Conservation (phyloP, 2,113 vertebrate species). For the Centropus bengalensis region DNA sequence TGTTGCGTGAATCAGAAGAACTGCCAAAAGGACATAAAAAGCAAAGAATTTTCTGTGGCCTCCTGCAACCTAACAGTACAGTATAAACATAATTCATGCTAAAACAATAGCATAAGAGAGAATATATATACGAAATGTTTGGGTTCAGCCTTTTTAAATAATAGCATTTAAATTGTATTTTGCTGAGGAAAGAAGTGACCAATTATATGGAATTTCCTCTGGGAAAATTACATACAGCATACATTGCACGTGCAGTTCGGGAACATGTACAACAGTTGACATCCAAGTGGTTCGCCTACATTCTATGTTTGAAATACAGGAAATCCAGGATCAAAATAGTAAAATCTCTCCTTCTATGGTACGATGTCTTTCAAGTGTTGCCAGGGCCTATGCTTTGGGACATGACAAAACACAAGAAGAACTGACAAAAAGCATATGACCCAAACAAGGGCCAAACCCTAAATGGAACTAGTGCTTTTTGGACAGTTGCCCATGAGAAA, state of each 20-base stretch:
- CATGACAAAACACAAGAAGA: not conserved
- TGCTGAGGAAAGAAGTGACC: slow-evolving; percentile 2
- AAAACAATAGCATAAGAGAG: slow-evolving; percentile 38
- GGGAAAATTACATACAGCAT: not conserved
- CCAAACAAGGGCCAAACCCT: not conserved
- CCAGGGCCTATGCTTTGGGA: not conserved
- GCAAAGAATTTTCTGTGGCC: not conserved
- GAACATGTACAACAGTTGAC: not conserved
- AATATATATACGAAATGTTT: slow-evolving; percentile 6
- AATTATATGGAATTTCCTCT: slow-evolving; percentile 14
- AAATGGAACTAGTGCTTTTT: not conserved
- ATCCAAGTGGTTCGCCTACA: not conserved
- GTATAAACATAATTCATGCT: not conserved
- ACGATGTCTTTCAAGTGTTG: slow-evolving; percentile 48
- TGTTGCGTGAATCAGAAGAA: not conserved
- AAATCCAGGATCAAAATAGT: no score
- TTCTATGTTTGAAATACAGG: slow-evolving; percentile 50
- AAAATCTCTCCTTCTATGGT: not conserved
- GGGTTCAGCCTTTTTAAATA: slow-evolving; percentile 3
- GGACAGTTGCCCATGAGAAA: not conserved
- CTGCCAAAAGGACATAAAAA: not conserved
- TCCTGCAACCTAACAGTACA: not conserved
- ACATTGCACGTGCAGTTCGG: not conserved
- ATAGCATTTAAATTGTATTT: not conserved
- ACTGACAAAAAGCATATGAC: not conserved